Evolutionary conservation across 2,888 invertebrate genomes (phyloP), one percentile per base, ranked within the genome.

Genomic region (Pomacea canaliculata): DNA sequence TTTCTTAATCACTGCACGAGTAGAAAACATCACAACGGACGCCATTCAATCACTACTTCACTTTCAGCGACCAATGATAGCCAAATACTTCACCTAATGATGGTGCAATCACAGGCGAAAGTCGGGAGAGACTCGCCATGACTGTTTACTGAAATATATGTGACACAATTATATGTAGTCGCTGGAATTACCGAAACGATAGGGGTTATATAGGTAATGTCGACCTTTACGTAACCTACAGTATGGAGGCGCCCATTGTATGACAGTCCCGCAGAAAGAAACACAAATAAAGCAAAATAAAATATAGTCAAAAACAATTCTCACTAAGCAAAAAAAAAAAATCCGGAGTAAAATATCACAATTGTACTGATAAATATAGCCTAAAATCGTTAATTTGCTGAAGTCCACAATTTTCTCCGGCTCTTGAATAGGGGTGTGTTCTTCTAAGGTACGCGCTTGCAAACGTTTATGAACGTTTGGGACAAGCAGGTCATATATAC

Each of bases 171-270:
- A 18, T 18, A 48, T 19, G 19, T 37, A 8, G 7, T 13, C 37
- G 48, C n/a, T 48, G 18, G 37, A 37, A 27, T 27, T 37, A n/a
- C n/a, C 8, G 2, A 56, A 56, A 13, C 1, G 51, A 13, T 56
- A 16, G 16, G 12, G 16, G 13, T 49, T 49, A 18, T 49, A 71
- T 78, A 72, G 66, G 59, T 51, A 70, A 69, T 63, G 49, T 73
- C 79, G 79, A 79, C 79, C 79, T 79, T 76, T 79, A 69, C 78
- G 60, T 76, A 78, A 78, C 78, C 74, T 70, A 70, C 16, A 62
- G 27, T 27, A 74, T 74, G 74, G 74, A 66, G 69, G 74, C 74
- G 23, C 60, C 74, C 74, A 74, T 74, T 74, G 67, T 67, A 62
- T 68, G 69, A 62, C n/a, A 46, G 62, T 62, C n/a, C 69, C 74